Evolutionary conservation across 2,888 invertebrate species (phyloP).

Genomic region (Julus scanicus): DNA sequence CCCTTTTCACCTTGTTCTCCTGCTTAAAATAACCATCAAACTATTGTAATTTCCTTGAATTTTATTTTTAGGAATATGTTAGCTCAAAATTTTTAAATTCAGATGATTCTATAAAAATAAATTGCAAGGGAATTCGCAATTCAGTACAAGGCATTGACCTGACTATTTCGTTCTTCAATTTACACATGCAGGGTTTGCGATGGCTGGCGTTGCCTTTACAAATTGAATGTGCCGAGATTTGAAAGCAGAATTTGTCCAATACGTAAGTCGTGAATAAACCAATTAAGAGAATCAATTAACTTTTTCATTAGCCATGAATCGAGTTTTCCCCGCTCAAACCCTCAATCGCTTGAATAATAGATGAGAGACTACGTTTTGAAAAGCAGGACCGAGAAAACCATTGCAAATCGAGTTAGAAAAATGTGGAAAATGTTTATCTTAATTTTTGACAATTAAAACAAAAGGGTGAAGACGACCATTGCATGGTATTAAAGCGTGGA

Average conservation of each 20-base stretch:
- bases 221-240: not conserved
- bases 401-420: not conserved
- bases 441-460: slow-evolving; percentile 23
- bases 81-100: no score
- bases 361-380: not conserved
- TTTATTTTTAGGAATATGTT: no score
- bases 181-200: not conserved
- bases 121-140: not conserved
- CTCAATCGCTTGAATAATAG: not conserved
- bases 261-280: not conserved
- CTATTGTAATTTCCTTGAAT: no score
- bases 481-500: not conserved
- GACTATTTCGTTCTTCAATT: not conserved
- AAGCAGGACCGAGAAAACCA: not conserved
- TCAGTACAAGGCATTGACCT: not conserved
- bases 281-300: slow-evolving; percentile 34
- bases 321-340: not conserved
- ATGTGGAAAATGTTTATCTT: slow-evolving; percentile 5
- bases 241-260: not conserved
- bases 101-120: no score
- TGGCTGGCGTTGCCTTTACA: not conserved
- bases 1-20: no score
- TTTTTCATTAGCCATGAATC: slow-evolving; percentile 29
- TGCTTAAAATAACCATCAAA: no score
- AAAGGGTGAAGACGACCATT: not conserved